Evolutionary conservation across 2,888 invertebrate genomes (phyloP).

Genomic region (Sarcophaga rosellei): DNA sequence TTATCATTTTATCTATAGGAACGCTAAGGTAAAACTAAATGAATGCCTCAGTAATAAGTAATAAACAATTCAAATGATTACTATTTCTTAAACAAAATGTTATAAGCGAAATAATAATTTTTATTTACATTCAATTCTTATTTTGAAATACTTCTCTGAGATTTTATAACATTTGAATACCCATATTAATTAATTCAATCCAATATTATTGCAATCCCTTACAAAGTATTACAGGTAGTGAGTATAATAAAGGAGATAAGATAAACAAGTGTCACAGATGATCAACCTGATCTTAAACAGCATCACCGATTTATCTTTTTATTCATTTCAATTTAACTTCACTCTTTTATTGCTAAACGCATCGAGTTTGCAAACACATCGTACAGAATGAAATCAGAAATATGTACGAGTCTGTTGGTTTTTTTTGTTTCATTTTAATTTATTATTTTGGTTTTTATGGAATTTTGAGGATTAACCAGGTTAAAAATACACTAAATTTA

Average conservation of each 20-base stretch:
- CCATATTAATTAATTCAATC: neutral
- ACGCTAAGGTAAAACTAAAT: neutral
- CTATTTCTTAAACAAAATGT: too few relatives aligned
- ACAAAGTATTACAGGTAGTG: conserved; percentile 14
- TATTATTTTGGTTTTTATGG: conserved; percentile 29
- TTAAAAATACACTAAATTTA: conserved; percentile 59
- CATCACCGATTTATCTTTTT: conserved; percentile 4
- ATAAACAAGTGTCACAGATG: conserved; percentile 36
- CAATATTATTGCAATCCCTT: neutral
- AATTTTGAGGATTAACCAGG: conserved; percentile 57
- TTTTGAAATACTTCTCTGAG: too few relatives aligned
- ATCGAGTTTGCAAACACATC: neutral
- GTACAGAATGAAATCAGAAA: neutral
- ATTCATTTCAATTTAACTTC: neutral
- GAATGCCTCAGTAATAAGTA: neutral
- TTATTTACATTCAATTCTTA: too few relatives aligned
- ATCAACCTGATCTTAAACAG: conserved; percentile 22
- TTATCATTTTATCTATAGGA: neutral
- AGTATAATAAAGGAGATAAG: conserved; percentile 9
- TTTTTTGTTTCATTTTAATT: neutral
- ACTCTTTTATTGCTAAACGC: neutral
- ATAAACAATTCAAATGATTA: neutral
- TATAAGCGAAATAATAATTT: too few relatives aligned
- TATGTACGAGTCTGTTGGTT: neutral
- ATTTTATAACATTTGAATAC: neutral